Evolutionary conservation across 2,888 invertebrate species (phyloP).

Genomic region (Folsomia manolachei): DNA sequence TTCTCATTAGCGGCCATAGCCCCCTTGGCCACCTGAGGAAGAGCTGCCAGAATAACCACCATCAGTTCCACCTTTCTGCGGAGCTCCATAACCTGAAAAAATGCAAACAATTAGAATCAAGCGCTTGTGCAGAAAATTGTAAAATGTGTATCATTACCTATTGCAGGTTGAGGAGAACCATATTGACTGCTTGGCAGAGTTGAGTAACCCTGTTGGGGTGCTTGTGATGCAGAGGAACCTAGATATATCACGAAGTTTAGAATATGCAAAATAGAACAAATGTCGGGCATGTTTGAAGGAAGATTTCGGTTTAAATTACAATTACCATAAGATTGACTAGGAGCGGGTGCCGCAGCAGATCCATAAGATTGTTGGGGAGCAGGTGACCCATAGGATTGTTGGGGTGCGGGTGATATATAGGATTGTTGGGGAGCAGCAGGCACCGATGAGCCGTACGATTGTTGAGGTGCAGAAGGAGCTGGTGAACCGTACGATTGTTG

Average conservation of each 20-base stretch:
- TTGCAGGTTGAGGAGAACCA: neutral
- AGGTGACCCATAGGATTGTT: neutral
- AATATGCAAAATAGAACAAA: too few relatives aligned
- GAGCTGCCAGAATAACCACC: constrained; percentile 2
- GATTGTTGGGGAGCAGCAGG: neutral
- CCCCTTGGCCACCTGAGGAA: neutral
- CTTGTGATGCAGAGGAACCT: neutral
- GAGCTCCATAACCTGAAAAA: constrained; percentile 7
- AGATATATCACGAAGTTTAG: too few relatives aligned
- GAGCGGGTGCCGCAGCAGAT: neutral
- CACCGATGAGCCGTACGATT: neutral
- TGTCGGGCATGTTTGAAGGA: too few relatives aligned
- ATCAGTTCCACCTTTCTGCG: neutral
- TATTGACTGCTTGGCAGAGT: neutral
- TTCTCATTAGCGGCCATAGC: neutral
- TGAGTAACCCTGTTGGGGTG: constrained; percentile 1
- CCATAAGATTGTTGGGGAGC: constrained; percentile 2
- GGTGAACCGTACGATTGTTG: neutral
- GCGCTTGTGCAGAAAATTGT: neutral
- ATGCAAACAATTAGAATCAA: too few relatives aligned
- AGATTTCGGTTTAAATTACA: neutral
- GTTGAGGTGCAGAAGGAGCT: neutral
- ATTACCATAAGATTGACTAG: constrained; percentile 10
- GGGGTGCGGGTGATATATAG: neutral
- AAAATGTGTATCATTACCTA: neutral